phyloP scores from a whole-genome alignment of 2,888 invertebrate genomes.

The Oligia latruncula region DNA sequence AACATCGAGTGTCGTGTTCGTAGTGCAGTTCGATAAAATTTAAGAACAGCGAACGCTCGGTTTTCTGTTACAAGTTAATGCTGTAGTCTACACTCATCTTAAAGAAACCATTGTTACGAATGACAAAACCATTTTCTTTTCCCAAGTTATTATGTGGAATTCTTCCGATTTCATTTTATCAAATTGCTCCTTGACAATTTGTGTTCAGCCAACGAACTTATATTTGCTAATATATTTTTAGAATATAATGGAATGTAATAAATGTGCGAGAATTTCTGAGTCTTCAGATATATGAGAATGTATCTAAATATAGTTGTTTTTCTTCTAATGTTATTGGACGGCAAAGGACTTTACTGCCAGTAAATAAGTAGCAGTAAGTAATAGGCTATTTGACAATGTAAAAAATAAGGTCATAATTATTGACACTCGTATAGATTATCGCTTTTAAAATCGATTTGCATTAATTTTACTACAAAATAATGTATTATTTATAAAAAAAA shows the following conservation, averaged over 20 bases:
- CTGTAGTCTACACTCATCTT: neutral
- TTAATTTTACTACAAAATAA: too few species aligned
- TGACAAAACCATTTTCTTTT: constrained; percentile 42
- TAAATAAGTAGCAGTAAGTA: too few species aligned
- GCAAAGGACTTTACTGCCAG: neutral
- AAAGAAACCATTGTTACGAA: constrained; percentile 33
- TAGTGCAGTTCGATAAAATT: too few species aligned
- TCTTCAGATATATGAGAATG: neutral
- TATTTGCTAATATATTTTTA: constrained; percentile 38
- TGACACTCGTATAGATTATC: too few species aligned
- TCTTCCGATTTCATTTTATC: constrained; percentile 50
- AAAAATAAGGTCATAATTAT: too few species aligned
- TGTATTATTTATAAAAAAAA: too few species aligned
- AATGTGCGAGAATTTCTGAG: neutral
- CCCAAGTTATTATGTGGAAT: constrained; percentile 43
- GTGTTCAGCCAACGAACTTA: constrained; percentile 22
- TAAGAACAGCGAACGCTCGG: neutral
- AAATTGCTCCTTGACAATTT: constrained; percentile 53
- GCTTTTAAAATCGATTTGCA: too few species aligned
- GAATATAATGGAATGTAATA: constrained; percentile 9
- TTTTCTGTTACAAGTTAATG: neutral
- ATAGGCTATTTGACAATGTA: too few species aligned
- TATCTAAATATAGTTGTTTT: neutral
- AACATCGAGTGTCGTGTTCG: too few species aligned
- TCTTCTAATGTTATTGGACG: neutral